phyloP scores from a whole-genome alignment of 2,113 vertebrate genomes.

The Xenotilapia flavipinnis region DNA sequence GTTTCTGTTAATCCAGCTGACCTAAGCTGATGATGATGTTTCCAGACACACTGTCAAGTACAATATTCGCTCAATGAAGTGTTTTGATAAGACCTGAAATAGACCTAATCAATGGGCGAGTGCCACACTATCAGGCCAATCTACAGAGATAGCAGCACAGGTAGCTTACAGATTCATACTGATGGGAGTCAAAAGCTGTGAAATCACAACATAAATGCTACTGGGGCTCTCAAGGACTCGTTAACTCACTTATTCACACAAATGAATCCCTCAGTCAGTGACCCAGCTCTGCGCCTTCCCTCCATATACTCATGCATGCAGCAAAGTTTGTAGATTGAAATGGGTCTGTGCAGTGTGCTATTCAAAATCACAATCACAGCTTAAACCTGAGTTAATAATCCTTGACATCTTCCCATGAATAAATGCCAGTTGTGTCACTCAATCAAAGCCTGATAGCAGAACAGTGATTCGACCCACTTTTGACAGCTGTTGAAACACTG shows the following conservation, averaged over 20 bases:
- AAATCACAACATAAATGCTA: background rate
- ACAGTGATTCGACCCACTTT: background rate
- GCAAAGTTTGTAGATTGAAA: background rate
- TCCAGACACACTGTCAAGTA: constrained; percentile 1
- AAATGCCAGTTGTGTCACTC: background rate
- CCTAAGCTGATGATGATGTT: background rate
- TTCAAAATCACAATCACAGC: background rate
- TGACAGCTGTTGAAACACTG: background rate
- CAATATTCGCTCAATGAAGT: background rate
- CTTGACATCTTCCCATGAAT: constrained; percentile 2
- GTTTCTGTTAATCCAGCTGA: background rate
- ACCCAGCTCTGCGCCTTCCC: background rate
- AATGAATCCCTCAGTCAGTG: background rate
- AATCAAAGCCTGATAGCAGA: background rate
- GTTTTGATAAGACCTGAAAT: background rate
- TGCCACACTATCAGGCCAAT: background rate
- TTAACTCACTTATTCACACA: background rate
- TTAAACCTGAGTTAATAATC: background rate
- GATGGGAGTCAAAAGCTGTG: background rate
- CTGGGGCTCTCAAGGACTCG: constrained; percentile 2
- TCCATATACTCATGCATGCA: background rate
- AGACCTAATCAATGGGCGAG: constrained; percentile 3
- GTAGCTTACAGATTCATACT: background rate
- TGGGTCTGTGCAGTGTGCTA: background rate
- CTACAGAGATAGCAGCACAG: background rate